Evolutionary conservation across 2,113 vertebrate genomes (phyloP), one percentile per base, ranked within the genome.

Genomic region (Cynocephalus volans): DNA sequence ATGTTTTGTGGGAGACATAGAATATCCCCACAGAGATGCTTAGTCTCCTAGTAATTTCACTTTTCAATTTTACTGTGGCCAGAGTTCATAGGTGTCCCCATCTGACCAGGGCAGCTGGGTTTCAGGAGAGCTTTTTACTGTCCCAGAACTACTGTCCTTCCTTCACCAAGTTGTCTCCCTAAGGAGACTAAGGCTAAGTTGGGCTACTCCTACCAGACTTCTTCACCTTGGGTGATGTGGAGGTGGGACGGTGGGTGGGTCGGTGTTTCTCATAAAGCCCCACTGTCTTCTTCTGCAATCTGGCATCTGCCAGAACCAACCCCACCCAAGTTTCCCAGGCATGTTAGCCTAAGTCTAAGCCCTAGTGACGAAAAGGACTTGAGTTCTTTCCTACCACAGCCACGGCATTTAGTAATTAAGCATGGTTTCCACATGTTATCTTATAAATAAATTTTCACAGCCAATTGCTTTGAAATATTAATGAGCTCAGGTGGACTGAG

Each of bases 361-460:
- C 13, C 24, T 73, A 83, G 19, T 33, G 10, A 48, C 24, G 3
- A 48, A 88, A 69, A 93, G 7, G 10, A 89, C 23, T 82, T 69
- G 41, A 54, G 19, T 58, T 96, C 28, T 54, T 95, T 64, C 19
- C 76, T 19, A 75, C 8, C n/a, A 6, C 3, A 81, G 65, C 26
- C 48, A 84, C 24, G 10, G 60, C 28, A 33, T 89, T 23, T 76
- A 83, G 56, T 85, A 81, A 80, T 17, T 24, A 76, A 95, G 36
- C 9, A 31, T 45, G 4, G 2, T 33, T 90, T 87, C n/a, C 45
- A 67, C 28, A 60, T n/a, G 64, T 3, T 76, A 86, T 12, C 45
- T 79, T 48, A 84, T n/a, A 77, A 67, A 45, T 85, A 72, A 75
- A 79, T 56, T 72, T 96, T 62, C 26, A 70, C 24, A 92, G 54